Conservation (phyloP, 2,888 invertebrate genomes). For the Seira ritae region DNA sequence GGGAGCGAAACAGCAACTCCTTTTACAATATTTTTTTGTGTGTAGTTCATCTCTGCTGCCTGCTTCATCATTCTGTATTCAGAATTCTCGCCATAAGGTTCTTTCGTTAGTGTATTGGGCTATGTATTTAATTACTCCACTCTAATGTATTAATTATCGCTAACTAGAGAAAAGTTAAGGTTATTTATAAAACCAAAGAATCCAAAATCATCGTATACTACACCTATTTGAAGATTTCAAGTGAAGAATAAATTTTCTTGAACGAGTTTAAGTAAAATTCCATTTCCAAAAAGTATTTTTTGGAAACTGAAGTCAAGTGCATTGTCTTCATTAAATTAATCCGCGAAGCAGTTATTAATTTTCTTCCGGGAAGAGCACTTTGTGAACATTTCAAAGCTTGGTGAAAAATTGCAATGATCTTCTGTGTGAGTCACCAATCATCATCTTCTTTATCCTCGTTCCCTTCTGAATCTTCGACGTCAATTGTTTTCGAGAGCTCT, state of each 20-base stretch:
- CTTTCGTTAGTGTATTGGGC: constrained; percentile 12
- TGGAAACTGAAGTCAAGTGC: no score
- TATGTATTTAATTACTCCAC: no score
- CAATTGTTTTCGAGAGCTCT: constrained; percentile 14
- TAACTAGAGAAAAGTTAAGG: no score
- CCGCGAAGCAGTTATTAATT: no score
- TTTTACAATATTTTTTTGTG: neutral
- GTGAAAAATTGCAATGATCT: constrained; percentile 49
- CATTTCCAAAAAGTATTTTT: no score
- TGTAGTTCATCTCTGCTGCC: neutral
- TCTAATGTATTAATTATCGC: no score
- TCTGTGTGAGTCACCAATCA: constrained; percentile 43
- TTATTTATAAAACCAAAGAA: no score
- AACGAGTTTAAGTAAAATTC: no score
- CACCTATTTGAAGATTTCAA: no score
- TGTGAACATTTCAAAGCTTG: neutral
- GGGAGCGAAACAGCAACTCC: constrained; percentile 33
- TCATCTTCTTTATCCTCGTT: neutral
- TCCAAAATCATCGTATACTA: no score
- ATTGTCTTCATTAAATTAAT: no score
- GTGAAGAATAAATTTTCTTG: no score
- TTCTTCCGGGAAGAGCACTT: neutral
- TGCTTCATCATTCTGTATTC: constrained; percentile 49
- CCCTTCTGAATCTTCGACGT: neutral
- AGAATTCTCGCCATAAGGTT: constrained; percentile 59